Conservation (phyloP, 2,888 invertebrate species). For the Heliconius ismenius region DNA sequence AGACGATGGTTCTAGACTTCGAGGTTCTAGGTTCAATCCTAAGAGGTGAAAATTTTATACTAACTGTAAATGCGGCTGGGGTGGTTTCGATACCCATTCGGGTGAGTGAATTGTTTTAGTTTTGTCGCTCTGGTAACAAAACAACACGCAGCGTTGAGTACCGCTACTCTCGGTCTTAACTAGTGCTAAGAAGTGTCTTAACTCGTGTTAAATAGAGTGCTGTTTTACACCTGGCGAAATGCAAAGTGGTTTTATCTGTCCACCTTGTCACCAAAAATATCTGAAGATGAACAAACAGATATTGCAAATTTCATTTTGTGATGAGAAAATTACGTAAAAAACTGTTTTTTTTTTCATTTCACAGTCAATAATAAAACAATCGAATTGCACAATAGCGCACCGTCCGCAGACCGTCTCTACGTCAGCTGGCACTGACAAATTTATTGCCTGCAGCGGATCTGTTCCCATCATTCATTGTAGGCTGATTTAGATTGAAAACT, state of each 20-base stretch:
- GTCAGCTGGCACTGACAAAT: constrained; percentile 17
- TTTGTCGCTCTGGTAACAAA: background rate
- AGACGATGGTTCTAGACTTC: too few relatives aligned
- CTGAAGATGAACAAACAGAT: too few relatives aligned
- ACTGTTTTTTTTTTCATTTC: too few relatives aligned
- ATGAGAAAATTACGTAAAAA: too few relatives aligned
- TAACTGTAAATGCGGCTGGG: background rate
- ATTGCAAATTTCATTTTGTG: too few relatives aligned
- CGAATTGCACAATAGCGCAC: background rate
- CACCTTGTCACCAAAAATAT: too few relatives aligned
- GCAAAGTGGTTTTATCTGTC: too few relatives aligned
- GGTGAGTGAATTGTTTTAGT: background rate
- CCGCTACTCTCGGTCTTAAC: background rate
- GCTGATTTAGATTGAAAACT: constrained; percentile 9
- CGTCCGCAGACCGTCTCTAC: background rate
- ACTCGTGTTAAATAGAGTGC: background rate
- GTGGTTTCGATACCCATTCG: background rate
- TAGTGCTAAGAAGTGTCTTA: background rate
- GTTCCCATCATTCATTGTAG: constrained; percentile 1
- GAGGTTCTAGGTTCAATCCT: too few relatives aligned
- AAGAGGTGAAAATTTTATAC: too few relatives aligned
- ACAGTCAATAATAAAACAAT: background rate
- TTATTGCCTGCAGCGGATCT: constrained; percentile 17
- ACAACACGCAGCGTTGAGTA: background rate
- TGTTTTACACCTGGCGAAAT: too few relatives aligned